phyloP scores from a whole-genome alignment of 2,113 vertebrate genomes.

The Uria lomvia region DNA sequence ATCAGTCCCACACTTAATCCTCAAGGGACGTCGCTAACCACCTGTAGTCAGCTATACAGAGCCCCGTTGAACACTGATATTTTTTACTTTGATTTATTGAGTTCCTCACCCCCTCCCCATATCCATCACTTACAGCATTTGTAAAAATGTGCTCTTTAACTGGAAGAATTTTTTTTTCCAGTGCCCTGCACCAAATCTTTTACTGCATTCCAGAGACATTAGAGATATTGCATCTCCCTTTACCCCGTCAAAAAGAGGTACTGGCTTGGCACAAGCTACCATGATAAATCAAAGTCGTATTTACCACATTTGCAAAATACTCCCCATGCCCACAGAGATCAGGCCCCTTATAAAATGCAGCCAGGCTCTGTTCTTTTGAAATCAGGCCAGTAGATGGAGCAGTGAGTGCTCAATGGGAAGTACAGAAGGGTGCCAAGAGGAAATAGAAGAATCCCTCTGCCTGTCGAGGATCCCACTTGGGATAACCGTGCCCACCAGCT shows the following conservation, averaged over 20 bases:
- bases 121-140: neutral
- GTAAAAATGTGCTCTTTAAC: neutral
- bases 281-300: neutral
- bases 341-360: neutral
- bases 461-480: too few species aligned
- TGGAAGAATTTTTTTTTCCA: neutral
- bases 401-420: neutral
- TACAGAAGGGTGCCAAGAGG: neutral
- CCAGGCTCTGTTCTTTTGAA: neutral
- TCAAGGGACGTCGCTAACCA: neutral
- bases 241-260: too few species aligned
- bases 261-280: neutral
- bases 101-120: neutral
- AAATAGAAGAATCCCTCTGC: neutral
- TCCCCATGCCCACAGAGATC: too few species aligned
- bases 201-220: neutral
- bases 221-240: neutral
- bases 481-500: too few species aligned
- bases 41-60: neutral
- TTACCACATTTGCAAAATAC: neutral
- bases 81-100: neutral
- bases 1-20: neutral
- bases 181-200: neutral
- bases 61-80: neutral
- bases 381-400: neutral